Percentiles rank a stretch among this genome's conserved stretches.
Evolutionary conservation across 2,797 vertebrate species (phyloP).

Genomic region (Lepus oiostolus): DNA sequence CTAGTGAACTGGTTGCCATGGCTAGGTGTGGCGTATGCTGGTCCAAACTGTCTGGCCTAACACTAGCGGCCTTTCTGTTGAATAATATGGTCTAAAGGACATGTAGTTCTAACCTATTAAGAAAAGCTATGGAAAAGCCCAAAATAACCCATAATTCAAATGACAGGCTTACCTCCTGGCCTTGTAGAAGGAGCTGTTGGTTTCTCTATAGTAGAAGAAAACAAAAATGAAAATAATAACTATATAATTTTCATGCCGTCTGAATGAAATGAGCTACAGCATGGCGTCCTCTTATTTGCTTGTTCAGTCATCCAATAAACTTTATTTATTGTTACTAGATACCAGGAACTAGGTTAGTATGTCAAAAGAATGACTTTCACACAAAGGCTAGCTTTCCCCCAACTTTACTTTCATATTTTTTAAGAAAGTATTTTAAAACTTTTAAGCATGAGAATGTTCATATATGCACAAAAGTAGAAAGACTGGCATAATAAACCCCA

Average conservation of each 20-base stretch:
- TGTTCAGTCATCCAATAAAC: neutral
- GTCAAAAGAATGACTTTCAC: neutral
- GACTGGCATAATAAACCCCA: neutral
- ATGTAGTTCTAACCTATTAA: neutral
- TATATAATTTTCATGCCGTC: neutral
- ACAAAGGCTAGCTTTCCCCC: conserved; percentile 8
- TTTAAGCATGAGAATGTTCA: conserved; percentile 46
- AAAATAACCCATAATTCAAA: conserved; percentile 37
- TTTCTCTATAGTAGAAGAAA: conserved; percentile 82
- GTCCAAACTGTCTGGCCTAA: neutral
- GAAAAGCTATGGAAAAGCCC: neutral
- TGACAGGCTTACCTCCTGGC: conserved; percentile 80
- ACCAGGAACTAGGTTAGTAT: neutral
- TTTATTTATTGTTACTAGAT: conserved; percentile 2
- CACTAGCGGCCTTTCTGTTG: neutral
- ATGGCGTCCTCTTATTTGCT: neutral
- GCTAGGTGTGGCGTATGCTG: neutral
- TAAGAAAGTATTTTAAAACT: conserved; percentile 14
- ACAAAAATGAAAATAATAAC: conserved; percentile 12
- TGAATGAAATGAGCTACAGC: conserved; percentile 32
- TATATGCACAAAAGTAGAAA: conserved; percentile 20
- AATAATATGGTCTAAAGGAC: neutral
- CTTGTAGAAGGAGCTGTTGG: conserved; percentile 75
- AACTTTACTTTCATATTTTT: conserved; percentile 37
- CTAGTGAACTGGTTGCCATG: neutral